Conservation (phyloP, 1,140 invertebrate genomes). For the Acromyrmex echinatior region DNA sequence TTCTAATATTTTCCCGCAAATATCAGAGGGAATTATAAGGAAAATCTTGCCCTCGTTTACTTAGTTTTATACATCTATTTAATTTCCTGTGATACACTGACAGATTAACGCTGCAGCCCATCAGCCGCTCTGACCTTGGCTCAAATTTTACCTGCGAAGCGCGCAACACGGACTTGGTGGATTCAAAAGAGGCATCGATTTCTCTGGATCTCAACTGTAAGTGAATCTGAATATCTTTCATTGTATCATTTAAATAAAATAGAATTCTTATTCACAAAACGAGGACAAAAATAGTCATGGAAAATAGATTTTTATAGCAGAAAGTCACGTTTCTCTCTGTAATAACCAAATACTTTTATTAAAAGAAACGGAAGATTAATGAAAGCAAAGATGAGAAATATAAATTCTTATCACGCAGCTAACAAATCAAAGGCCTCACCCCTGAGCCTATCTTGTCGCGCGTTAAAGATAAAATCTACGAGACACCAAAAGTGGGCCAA, state of each 20-base stretch:
- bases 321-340: background rate
- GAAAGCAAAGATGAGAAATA: slow-evolving; percentile 64
- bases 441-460: slow-evolving; percentile 75
- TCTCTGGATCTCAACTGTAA: slow-evolving; percentile 94
- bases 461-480: slow-evolving; percentile 80
- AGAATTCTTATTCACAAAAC: background rate
- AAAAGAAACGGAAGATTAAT: slow-evolving; percentile 61
- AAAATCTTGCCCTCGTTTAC: background rate
- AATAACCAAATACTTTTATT: slow-evolving; percentile 27
- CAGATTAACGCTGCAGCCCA: slow-evolving; percentile 90
- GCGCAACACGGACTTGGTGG: slow-evolving; percentile 92
- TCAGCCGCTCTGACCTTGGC: slow-evolving; percentile 92
- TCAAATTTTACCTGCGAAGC: slow-evolving; percentile 95
- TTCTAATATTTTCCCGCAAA: background rate
- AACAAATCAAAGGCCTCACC: slow-evolving; percentile 78
- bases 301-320: background rate
- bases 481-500: slow-evolving; percentile 74
- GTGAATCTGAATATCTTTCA: slow-evolving; percentile 83
- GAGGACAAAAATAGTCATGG: too few relatives aligned
- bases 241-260: background rate
- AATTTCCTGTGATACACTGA: slow-evolving; percentile 4
- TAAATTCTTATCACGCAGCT: slow-evolving; percentile 76
- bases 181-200: slow-evolving; percentile 91
- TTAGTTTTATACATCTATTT: background rate
- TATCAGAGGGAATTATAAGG: background rate